Evolutionary conservation across 2,888 invertebrate species (phyloP).

Genomic region (Yponomeuta cagnagella): DNA sequence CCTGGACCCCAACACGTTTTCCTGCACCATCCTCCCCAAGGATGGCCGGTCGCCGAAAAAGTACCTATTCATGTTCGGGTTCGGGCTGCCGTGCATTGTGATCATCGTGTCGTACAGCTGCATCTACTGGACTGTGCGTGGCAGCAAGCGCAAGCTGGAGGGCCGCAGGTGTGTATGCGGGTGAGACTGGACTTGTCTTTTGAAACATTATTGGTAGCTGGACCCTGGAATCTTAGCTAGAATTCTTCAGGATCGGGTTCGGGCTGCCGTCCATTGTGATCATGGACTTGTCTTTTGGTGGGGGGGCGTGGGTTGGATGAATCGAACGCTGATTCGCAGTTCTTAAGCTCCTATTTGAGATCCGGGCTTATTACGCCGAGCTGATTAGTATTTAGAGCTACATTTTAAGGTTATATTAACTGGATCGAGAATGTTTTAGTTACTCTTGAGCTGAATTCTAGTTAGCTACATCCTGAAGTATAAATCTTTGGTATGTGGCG

Average conservation of each 20-base stretch:
- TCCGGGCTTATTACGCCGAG: too few relatives aligned
- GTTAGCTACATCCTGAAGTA: too few relatives aligned
- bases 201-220: not conserved
- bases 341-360: too few relatives aligned
- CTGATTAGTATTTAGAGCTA: too few relatives aligned
- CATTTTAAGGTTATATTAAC: too few relatives aligned
- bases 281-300: conserved; percentile 26
- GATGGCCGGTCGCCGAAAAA: conserved; percentile 90
- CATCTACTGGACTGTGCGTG: conserved; percentile 87
- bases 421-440: too few relatives aligned
- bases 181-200: conserved; percentile 32
- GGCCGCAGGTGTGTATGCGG: conserved; percentile 80
- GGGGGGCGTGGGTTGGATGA: too few relatives aligned
- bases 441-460: too few relatives aligned
- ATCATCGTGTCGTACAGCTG: conserved; percentile 91
- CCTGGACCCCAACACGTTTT: conserved; percentile 86
- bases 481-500: too few relatives aligned
- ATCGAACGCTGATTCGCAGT: too few relatives aligned
- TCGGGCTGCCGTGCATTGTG: conserved; percentile 88
- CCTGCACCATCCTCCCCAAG: conserved; percentile 87
- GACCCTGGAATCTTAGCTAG: not conserved
- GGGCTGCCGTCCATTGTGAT: too few relatives aligned
- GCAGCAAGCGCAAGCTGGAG: conserved; percentile 83
- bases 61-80: conserved; percentile 87
- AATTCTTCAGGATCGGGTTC: too few relatives aligned